Base-by-base conservation (phyloP, 2,888 invertebrate species). In the Hecatera dysodea region DNA sequence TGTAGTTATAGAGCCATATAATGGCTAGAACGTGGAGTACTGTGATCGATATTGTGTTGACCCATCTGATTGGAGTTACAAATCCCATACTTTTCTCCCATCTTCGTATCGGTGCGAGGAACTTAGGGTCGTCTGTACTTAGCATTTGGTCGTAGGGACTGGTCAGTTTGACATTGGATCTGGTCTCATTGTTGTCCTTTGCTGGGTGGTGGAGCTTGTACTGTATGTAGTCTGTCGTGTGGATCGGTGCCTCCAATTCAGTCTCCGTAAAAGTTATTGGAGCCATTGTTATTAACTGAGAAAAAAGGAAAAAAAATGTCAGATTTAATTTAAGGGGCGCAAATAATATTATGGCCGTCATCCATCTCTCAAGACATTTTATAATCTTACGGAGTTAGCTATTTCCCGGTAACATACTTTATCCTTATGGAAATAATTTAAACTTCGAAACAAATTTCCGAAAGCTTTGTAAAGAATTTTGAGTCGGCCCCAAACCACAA, bases 11-110 rank as follows among this genome's bases (percentile, higher is more conserved):
- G 8, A 96, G 86, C 69, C 92, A 91, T 70, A 94, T 83, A 0
- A 96, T 0, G 3, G 94, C 93, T 0, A 94, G 71, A 0, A 96
- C 19, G 53, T 92, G 91, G 44, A 97, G 91, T 15, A 95, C 12
- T 2, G 91, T 89, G 55, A 98, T 96, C 36, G 92, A 90, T 72
- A 97, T 93, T 22, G 97, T 93, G 85, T 97, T 97, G 57, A 90
- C 91, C 97, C 97, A 97, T 83, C 97, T 96, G n/a, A 97, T 92
- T 0, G 97, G 96, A 3, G 97, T 97, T 53, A 96, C 86, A 72
- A 97, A 97, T 6, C 96, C 95, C 72, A 93, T 82, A 7, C 75
- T 78, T 78, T 91, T 94, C 81, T 95, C 96, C 93, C 91, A 93
- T 65, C 84, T 78, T 67, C 94, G 86, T 19, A 94, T 50, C 0